Percentiles rank a stretch among this genome's conserved stretches.
phyloP scores from a whole-genome alignment of 2,797 vertebrate genomes.

The Phyllotis vaccarum region DNA sequence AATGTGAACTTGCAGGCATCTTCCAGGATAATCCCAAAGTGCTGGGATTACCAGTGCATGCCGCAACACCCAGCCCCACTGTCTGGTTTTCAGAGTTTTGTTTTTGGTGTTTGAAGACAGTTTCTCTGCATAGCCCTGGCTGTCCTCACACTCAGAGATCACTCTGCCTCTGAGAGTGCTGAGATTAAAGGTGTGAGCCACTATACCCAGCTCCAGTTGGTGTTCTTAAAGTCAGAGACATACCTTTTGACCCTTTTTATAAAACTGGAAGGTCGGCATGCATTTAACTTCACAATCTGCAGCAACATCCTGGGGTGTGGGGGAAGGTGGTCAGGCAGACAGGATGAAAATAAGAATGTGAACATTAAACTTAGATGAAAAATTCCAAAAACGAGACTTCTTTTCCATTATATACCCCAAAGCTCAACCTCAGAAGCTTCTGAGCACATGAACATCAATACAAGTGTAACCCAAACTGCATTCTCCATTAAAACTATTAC shows the following conservation, averaged over 20 bases:
- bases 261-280: conserved; percentile 97
- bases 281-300: conserved; percentile 88
- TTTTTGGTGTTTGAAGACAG: background rate
- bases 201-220: background rate
- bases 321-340: conserved; percentile 35
- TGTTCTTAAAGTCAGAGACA: conserved; percentile 28
- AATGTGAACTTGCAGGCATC: background rate
- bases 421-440: background rate
- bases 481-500: background rate
- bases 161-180: background rate
- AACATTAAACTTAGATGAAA: background rate
- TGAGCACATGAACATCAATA: background rate
- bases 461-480: no score
- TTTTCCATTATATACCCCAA: no score
- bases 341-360: background rate
- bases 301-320: conserved; percentile 90
- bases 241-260: conserved; percentile 91
- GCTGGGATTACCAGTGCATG: background rate
- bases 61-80: background rate
- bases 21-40: background rate
- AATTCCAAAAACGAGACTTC: background rate
- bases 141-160: background rate
- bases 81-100: background rate
- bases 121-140: background rate
- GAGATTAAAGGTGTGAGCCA: background rate